A percentile compares a stretch with the other conserved stretches of the same genome.
phyloP scores from a whole-genome alignment of 2,113 vertebrate species.

The Asarcornis scutulata region DNA sequence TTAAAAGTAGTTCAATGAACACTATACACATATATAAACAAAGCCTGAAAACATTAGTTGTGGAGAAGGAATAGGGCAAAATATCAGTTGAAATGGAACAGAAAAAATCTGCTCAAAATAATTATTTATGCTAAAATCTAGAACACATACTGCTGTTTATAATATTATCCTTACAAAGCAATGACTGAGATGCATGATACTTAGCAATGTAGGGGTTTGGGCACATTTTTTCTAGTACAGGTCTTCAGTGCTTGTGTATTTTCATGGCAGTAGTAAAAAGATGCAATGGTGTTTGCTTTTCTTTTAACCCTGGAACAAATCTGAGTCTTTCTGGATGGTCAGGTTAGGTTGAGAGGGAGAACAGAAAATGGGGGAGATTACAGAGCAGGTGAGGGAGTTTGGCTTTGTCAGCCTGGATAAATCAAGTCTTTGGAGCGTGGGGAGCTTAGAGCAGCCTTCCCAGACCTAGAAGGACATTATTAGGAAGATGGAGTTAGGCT shows the following conservation, averaged over 20 bases:
- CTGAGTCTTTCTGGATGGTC: background rate
- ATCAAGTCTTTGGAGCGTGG: rapidly evolving
- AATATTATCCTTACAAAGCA: background rate
- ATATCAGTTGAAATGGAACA: background rate
- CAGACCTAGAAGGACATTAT: background rate
- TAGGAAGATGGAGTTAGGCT: background rate
- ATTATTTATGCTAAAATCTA: background rate
- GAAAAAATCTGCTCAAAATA: background rate
- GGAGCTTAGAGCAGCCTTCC: background rate
- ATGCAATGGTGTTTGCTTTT: background rate
- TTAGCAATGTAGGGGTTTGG: background rate
- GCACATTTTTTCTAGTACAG: background rate
- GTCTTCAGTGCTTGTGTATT: background rate
- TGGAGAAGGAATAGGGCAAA: background rate
- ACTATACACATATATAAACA: background rate
- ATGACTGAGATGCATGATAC: background rate
- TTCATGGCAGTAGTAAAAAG: background rate
- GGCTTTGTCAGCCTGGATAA: background rate
- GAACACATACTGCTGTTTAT: background rate
- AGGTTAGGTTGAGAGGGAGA: background rate
- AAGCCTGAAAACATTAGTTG: background rate
- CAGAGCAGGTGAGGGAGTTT: background rate
- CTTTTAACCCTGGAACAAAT: background rate
- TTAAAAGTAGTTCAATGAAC: background rate
- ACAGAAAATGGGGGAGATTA: background rate